Percentiles rank a stretch among this genome's conserved stretches.
Evolutionary conservation across 2,113 vertebrate genomes (phyloP).

Genomic region (Hypanus sabinus): DNA sequence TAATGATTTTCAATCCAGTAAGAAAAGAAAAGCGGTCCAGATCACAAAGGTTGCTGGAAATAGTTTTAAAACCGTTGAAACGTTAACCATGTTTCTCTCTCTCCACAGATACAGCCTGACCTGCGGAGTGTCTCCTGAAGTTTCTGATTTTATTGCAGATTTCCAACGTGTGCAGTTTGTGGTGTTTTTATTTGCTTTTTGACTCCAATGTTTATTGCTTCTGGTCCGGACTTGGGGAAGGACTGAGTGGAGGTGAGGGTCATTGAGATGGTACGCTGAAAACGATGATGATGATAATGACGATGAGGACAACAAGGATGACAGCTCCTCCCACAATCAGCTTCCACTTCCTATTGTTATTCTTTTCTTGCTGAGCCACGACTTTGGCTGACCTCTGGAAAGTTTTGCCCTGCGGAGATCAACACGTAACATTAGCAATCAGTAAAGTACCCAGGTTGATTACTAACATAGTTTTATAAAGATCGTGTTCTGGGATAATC

Average conservation of each 20-base stretch:
- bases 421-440: too few species aligned
- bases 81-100: too few species aligned
- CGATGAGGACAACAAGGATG: slow-evolving; percentile 43
- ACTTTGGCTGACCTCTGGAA: slow-evolving; percentile 52
- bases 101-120: too few species aligned
- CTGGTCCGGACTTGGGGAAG: rapidly evolving
- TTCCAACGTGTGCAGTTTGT: too few species aligned
- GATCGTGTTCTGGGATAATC: neutral
- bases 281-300: slow-evolving; percentile 41
- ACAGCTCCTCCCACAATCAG: slow-evolving; percentile 39
- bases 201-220: neutral
- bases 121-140: too few species aligned
- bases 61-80: too few species aligned
- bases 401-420: slow-evolving; percentile 43
- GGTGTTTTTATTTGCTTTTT: too few species aligned
- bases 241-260: neutral
- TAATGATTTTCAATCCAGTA: neutral
- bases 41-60: neutral
- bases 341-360: slow-evolving; percentile 47
- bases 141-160: too few species aligned
- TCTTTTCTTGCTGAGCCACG: slow-evolving; percentile 45
- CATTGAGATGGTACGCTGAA: neutral
- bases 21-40: neutral
- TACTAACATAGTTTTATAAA: neutral
- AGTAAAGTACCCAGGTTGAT: neutral